Conservation (phyloP, 2,797 vertebrate species). For the Geotrypetes seraphini region DNA sequence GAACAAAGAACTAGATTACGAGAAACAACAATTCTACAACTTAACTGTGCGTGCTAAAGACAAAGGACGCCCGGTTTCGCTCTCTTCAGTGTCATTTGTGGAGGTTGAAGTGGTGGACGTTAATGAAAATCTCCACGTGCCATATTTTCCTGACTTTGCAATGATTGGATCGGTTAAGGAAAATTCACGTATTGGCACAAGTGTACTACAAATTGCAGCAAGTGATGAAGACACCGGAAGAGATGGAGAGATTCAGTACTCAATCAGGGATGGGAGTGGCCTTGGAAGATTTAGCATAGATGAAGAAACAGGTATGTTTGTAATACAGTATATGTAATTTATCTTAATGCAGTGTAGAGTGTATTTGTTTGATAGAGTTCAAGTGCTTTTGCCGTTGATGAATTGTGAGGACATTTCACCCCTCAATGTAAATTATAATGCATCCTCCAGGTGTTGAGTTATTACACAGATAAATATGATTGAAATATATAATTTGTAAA, state of each 20-base stretch:
- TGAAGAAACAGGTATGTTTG: constrained; percentile 81
- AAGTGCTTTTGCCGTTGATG: too few relatives aligned
- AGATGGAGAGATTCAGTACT: constrained; percentile 91
- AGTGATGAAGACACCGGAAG: constrained; percentile 79
- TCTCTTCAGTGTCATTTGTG: constrained; percentile 84
- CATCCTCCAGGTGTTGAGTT: too few relatives aligned
- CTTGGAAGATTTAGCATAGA: constrained; percentile 89
- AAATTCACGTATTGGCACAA: constrained; percentile 80
- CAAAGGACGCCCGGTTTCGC: constrained; percentile 83
- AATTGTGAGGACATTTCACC: too few relatives aligned
- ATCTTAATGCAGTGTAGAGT: too few relatives aligned
- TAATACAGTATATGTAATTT: neutral
- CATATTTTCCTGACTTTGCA: constrained; percentile 85
- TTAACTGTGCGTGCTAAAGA: constrained; percentile 89
- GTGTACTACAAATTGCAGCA: constrained; percentile 78
- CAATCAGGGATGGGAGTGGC: constrained; percentile 87
- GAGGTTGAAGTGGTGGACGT: constrained; percentile 94
- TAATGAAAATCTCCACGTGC: constrained; percentile 88
- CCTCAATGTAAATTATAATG: too few relatives aligned
- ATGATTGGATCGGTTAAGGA: constrained; percentile 79
- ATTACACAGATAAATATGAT: too few relatives aligned
- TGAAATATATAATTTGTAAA: too few relatives aligned
- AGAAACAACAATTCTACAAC: constrained; percentile 93
- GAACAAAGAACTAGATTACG: constrained; percentile 84
- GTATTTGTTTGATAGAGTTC: too few relatives aligned